A percentile compares a stretch with the other conserved stretches of the same genome.
Evolutionary conservation across 2,113 vertebrate genomes (phyloP).

Genomic region (Lophotis ruficrista): DNA sequence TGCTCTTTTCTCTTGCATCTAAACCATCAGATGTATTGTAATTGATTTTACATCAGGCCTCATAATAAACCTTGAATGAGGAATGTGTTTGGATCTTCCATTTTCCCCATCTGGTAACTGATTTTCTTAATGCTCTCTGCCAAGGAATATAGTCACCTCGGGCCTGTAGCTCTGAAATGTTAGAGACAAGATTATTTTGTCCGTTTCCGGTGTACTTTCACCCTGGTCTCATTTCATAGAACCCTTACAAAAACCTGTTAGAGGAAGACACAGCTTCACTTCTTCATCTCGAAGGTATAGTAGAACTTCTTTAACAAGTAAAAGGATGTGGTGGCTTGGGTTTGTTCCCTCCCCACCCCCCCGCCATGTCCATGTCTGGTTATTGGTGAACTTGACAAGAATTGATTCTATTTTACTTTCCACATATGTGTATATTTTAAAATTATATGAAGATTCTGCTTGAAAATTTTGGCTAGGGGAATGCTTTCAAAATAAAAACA

Average conservation of each 20-base stretch:
- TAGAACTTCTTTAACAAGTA: not conserved
- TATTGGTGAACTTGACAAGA: not conserved
- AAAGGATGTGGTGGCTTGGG: not conserved
- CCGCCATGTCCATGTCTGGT: not conserved
- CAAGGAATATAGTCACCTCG: not conserved
- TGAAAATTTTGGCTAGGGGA: not conserved
- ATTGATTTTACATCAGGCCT: not conserved
- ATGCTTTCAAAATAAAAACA: not conserved
- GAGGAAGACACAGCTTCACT: not conserved
- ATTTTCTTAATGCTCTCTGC: not conserved
- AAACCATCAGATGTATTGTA: not conserved
- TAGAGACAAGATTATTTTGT: not conserved
- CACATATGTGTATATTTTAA: not conserved
- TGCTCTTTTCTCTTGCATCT: not conserved
- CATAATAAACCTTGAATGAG: not conserved
- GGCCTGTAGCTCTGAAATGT: not conserved
- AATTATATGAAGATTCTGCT: not conserved
- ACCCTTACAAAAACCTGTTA: not conserved
- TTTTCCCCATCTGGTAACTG: not conserved
- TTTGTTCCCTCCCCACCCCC: not conserved
- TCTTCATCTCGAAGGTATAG: not conserved
- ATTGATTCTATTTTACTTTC: not conserved
- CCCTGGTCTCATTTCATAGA: not conserved
- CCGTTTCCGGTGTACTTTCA: not conserved
- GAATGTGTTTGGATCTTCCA: not conserved